Evolutionary conservation across 2,113 vertebrate genomes (phyloP).

Genomic region (Albula glossodonta): DNA sequence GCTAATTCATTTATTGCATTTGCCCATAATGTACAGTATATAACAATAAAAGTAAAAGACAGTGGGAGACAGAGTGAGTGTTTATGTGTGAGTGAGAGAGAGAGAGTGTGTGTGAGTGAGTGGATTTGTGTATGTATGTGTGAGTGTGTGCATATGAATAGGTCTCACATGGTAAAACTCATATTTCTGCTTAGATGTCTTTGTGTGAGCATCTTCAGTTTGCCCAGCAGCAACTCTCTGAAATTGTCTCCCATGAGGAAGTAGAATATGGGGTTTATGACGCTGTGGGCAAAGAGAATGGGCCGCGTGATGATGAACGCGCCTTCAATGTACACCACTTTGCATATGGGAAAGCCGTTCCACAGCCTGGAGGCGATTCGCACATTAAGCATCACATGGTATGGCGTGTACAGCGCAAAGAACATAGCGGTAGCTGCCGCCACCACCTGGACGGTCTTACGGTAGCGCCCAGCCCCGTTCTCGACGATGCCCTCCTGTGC

Average conservation of each 20-base stretch:
- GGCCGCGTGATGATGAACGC: conserved; percentile 66
- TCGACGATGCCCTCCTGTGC: conserved; percentile 54
- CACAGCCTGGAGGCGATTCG: conserved; percentile 51
- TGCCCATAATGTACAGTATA: too few relatives aligned
- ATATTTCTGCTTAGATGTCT: too few relatives aligned
- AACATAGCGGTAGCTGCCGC: conserved; percentile 70
- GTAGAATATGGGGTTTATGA: conserved; percentile 85
- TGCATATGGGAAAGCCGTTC: too few relatives aligned
- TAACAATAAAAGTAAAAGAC: too few relatives aligned
- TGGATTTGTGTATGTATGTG: too few relatives aligned
- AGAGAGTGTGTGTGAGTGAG: too few relatives aligned
- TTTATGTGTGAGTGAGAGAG: too few relatives aligned
- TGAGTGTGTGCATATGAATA: too few relatives aligned
- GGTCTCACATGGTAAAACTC: too few relatives aligned
- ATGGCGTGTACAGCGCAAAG: conserved; percentile 80
- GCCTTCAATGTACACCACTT: conserved; percentile 47
- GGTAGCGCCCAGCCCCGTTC: conserved; percentile 47
- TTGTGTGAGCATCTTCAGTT: too few relatives aligned
- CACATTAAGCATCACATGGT: conserved; percentile 85
- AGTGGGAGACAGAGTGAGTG: too few relatives aligned
- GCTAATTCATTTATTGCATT: too few relatives aligned
- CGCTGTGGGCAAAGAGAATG: conserved; percentile 65
- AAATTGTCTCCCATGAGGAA: conserved; percentile 89
- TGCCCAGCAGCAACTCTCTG: conserved; percentile 68
- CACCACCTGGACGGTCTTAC: conserved; percentile 69